Evolutionary conservation across 2,888 invertebrate species (phyloP).

Genomic region (Argyra leucocephala): DNA sequence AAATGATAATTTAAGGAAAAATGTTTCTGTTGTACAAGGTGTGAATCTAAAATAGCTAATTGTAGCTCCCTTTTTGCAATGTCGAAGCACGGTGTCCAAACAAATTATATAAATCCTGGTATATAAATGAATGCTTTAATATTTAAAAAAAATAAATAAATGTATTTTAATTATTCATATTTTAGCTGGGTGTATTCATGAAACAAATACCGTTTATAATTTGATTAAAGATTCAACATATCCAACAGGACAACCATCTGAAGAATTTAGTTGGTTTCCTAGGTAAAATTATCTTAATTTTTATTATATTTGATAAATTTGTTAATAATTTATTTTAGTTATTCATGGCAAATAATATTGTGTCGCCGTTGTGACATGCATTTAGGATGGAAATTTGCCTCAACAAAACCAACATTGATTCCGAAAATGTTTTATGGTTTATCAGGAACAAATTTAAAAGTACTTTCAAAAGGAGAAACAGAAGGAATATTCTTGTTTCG

Average conservation of each 20-base stretch:
- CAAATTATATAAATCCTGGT: constrained; percentile 70
- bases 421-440: constrained; percentile 66
- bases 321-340: constrained; percentile 45
- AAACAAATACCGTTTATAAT: constrained; percentile 61
- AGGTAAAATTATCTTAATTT: constrained; percentile 41
- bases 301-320: constrained; percentile 9
- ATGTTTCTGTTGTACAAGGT: constrained; percentile 50
- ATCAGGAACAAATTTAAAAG: constrained; percentile 49
- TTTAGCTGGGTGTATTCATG: constrained; percentile 62
- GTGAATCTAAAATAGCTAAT: constrained; percentile 51
- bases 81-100: constrained; percentile 69
- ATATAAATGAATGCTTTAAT: neutral
- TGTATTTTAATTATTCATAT: constrained; percentile 7
- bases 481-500: constrained; percentile 13
- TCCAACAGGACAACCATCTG: constrained; percentile 49
- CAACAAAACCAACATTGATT: constrained; percentile 49
- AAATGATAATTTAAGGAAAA: constrained; percentile 31
- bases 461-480: constrained; percentile 23
- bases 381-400: constrained; percentile 74
- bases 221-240: constrained; percentile 46
- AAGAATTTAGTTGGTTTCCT: constrained; percentile 77
- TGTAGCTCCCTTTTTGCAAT: constrained; percentile 67
- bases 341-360: constrained; percentile 68
- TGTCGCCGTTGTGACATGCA: constrained; percentile 60
- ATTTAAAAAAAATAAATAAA: neutral